Conservation (phyloP, 2,888 invertebrate genomes). For the Nymphalis c-album region DNA sequence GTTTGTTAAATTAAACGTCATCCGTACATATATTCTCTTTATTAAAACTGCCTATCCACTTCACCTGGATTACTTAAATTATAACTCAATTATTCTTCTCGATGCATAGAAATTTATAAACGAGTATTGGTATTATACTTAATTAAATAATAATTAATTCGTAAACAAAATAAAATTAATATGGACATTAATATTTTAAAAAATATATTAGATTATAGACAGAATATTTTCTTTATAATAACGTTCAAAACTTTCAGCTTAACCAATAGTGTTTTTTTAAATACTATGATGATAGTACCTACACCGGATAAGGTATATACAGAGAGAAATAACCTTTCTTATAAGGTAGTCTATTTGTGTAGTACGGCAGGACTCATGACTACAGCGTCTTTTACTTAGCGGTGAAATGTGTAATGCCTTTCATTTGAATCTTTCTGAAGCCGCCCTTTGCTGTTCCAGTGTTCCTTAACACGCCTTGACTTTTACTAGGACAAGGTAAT, state of each 20-base stretch:
- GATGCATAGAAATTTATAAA: conserved; percentile 1
- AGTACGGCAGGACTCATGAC: conserved; percentile 48
- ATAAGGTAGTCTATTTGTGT: conserved; percentile 71
- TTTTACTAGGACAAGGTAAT: conserved; percentile 38
- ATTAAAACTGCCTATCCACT: conserved; percentile 55
- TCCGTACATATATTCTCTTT: conserved; percentile 60
- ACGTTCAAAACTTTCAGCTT: no score
- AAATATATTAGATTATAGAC: no score
- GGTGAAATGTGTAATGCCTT: conserved; percentile 69
- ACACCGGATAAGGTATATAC: conserved; percentile 32
- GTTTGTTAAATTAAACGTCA: conserved; percentile 78
- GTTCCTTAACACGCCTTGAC: conserved; percentile 46
- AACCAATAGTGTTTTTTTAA: not conserved
- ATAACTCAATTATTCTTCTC: conserved; percentile 14
- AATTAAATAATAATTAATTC: no score
- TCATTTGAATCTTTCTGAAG: conserved; percentile 49
- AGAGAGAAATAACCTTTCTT: conserved; percentile 48
- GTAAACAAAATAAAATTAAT: no score
- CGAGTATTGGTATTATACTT: no score
- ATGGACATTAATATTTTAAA: no score
- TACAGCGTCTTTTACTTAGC: conserved; percentile 77
- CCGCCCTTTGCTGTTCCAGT: conserved; percentile 48
- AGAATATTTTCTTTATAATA: no score
- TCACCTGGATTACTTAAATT: conserved; percentile 20
- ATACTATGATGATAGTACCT: conserved; percentile 25